phyloP scores from a whole-genome alignment of 2,113 vertebrate genomes.

The Meles meles region DNA sequence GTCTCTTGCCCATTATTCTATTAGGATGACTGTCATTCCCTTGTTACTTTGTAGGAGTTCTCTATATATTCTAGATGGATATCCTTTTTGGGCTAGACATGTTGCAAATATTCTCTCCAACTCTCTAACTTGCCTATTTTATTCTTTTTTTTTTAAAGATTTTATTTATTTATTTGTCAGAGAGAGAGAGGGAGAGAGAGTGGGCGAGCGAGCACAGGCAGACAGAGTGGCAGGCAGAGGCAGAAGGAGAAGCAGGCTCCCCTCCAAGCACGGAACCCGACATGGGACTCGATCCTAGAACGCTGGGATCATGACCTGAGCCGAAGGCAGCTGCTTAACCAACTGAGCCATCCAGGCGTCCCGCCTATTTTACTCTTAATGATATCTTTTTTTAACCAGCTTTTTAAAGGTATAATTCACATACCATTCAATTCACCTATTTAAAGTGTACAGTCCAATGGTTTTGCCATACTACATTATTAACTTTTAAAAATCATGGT shows the following conservation, averaged over 20 bases:
- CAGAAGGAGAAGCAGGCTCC: no score
- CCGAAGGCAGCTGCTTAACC: no score
- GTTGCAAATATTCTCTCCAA: neutral
- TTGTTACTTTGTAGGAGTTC: neutral
- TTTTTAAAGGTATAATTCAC: neutral
- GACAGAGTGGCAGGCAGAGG: no score
- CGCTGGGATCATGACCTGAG: no score
- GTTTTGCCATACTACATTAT: neutral
- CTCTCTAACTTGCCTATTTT: neutral
- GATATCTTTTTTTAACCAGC: neutral
- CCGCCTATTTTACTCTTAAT: neutral
- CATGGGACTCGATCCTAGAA: no score
- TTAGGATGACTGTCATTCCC: neutral
- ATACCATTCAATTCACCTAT: neutral
- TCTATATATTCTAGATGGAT: neutral
- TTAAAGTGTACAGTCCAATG: neutral
- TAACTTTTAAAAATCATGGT: neutral
- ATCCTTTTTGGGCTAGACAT: neutral
- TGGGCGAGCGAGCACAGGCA: no score
- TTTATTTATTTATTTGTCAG: no score
- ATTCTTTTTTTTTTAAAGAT: neutral
- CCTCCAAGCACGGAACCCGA: no score
- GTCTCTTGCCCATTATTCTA: neutral
- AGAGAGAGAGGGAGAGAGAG: no score
- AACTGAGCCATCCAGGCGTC: no score